A percentile compares a stretch with the other conserved stretches of the same genome.
Conservation (phyloP, 2,113 vertebrate species). For the Callopanchax toddi region DNA sequence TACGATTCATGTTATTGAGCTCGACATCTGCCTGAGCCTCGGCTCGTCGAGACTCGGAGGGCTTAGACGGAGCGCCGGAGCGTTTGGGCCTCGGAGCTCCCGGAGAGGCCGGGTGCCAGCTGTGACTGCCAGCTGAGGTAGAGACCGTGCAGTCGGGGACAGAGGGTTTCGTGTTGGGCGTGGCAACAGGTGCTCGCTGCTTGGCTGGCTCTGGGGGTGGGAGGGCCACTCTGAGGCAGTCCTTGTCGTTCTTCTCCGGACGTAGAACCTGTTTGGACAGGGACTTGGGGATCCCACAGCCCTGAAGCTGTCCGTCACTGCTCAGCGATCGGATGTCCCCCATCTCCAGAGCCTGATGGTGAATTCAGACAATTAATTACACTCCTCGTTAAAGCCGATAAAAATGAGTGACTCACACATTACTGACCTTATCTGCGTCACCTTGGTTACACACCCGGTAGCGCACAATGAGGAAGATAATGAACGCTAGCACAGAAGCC, state of each 20-base stretch:
- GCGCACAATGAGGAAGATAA: slow-evolving; percentile 98
- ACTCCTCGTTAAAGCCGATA: background rate
- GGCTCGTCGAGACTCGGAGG: slow-evolving; percentile 66
- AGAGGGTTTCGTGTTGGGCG: slow-evolving; percentile 72
- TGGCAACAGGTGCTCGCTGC: slow-evolving; percentile 32
- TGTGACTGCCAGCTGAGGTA: slow-evolving; percentile 87
- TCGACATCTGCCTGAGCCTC: slow-evolving; percentile 81
- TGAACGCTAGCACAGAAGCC: slow-evolving; percentile 96
- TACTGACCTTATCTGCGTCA: slow-evolving; percentile 85
- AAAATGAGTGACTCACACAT: slow-evolving; percentile 4
- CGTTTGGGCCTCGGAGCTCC: slow-evolving; percentile 87
- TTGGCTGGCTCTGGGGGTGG: slow-evolving; percentile 60
- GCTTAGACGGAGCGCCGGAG: slow-evolving; percentile 78
- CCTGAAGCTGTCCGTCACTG: slow-evolving; percentile 89
- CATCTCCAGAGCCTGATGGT: slow-evolving; percentile 84
- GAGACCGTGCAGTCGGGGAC: slow-evolving; percentile 89
- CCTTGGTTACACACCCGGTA: slow-evolving; percentile 96
- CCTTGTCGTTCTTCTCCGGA: slow-evolving; percentile 84
- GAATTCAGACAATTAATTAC: slow-evolving; percentile 11
- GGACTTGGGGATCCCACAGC: slow-evolving; percentile 87
- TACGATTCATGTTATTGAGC: slow-evolving; percentile 91
- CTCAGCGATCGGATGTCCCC: slow-evolving; percentile 95
- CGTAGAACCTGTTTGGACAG: slow-evolving; percentile 90
- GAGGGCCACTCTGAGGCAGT: slow-evolving; percentile 81
- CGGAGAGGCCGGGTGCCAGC: slow-evolving; percentile 88